Evolutionary conservation across 1,140 invertebrate genomes (phyloP), one percentile per base, ranked within the genome.

Genomic region (Mizuhopecten yessoensis): DNA sequence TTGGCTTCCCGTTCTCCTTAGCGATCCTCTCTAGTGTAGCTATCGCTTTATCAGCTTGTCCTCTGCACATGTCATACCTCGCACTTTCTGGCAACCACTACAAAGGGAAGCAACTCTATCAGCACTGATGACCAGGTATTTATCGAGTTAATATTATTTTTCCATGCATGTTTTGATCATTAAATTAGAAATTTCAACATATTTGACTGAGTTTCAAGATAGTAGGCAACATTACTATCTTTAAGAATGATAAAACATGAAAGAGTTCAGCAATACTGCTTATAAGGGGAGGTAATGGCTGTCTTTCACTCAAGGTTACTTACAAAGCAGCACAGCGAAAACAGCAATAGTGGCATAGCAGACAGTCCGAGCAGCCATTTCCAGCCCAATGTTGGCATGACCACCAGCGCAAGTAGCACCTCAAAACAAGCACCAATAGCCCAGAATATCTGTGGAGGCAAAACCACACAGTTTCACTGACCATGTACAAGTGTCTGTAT

Each of bases 31-130:
- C 97, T 45, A 99, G 96, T 17, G 98, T 99, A 87, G 97, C 97
- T 86, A 99, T 96, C 11, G 99, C 99, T 97, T 98, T 98, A 75
- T 99, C 98, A 34, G 97, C 97, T 94, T 98, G 97, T 10, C 99
- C 99, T 94, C 97, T 97, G 3, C 98, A 97, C 34, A 99, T 98
- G 95, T 99, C 98, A 97, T 97, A 99, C 87, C 98, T 97, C 10
- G 98, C 98, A 95, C 98, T 99, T 97, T 99, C 99, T 86, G 99
- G 99, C 87, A 99, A 96, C 98, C 98, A 99, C 98, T 99, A 96
- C 90, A 92, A 89, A 57, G 45, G 20, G 45, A 57, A 57, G 20
- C 45, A 57, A 57, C 45, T 57, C 45, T 57, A 23, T 57, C 45
- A 57, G 20, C 20, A 20, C 45, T 57, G 39, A 42, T 42, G 39